phyloP scores from a whole-genome alignment of 23 tunicate species.

The Phallusia fumigata region DNA sequence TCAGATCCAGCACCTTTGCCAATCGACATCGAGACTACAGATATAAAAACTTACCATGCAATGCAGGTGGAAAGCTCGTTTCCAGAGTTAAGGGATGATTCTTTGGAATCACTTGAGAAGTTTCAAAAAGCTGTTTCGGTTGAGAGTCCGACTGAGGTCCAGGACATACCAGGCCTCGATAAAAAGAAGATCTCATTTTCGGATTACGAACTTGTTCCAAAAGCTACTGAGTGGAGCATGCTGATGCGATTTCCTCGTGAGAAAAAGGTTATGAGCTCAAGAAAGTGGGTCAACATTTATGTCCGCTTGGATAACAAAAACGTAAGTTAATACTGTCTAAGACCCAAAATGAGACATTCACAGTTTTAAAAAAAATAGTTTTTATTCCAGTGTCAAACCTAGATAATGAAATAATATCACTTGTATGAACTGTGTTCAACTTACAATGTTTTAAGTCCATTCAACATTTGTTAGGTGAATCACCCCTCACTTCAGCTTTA shows the following conservation, averaged over 20 bases:
- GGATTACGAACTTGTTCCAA: constrained; percentile 23
- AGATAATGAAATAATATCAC: neutral
- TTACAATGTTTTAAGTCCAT: too few species aligned
- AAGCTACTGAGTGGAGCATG: constrained; percentile 59
- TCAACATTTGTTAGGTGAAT: constrained; percentile 25
- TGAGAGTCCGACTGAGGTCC: constrained; percentile 29
- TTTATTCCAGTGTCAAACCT: too few species aligned
- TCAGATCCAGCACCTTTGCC: neutral
- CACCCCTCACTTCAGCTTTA: constrained; percentile 59
- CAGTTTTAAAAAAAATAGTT: neutral
- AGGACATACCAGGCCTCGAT: neutral
- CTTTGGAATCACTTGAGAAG: constrained; percentile 32
- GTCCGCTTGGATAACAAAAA: constrained; percentile 44
- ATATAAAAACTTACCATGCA: constrained; percentile 24
- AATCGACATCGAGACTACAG: neutral
- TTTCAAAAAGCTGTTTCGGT: constrained; percentile 23
- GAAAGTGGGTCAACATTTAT: constrained; percentile 83
- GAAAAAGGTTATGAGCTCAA: constrained; percentile 69
- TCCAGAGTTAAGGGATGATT: constrained; percentile 30
- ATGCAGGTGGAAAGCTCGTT: constrained; percentile 6
- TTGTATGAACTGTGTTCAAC: too few species aligned
- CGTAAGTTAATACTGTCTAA: constrained; percentile 22
- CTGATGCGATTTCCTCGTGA: constrained; percentile 81
- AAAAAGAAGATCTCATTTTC: neutral
- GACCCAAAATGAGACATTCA: neutral